Conservation (phyloP, 2,797 vertebrate species). For the Chlorospingus semifuscus region DNA sequence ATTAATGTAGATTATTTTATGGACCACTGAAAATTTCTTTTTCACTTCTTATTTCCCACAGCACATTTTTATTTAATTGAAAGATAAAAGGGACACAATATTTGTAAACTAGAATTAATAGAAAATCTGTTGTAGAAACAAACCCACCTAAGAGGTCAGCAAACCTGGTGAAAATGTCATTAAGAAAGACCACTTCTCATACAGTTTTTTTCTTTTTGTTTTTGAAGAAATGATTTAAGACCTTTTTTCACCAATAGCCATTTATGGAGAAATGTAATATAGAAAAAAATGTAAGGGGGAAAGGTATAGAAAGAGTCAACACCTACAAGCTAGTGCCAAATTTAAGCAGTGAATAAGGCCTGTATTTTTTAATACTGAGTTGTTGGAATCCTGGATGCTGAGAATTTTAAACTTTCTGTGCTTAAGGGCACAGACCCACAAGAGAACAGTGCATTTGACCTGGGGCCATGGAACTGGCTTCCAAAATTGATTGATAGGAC, state of each 20-base stretch:
- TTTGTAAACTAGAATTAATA: neutral
- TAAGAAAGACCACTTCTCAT: neutral
- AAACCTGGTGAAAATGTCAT: neutral
- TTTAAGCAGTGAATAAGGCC: neutral
- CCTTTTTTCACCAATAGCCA: neutral
- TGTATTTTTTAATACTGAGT: neutral
- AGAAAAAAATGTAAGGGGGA: neutral
- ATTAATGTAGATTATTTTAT: neutral
- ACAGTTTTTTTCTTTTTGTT: neutral
- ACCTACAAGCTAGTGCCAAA: neutral
- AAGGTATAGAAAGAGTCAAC: neutral
- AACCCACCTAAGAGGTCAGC: neutral
- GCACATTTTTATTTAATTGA: neutral
- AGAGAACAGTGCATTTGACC: neutral
- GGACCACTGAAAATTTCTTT: neutral
- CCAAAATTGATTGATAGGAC: neutral
- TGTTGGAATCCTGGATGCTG: neutral
- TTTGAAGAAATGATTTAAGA: neutral
- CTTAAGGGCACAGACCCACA: neutral
- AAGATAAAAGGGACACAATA: neutral
- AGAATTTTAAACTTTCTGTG: neutral
- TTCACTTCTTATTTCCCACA: neutral
- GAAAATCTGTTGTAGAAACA: neutral
- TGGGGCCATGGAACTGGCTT: neutral
- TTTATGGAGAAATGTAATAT: neutral